A percentile compares a stretch with the other conserved stretches of the same genome.
These are phyloP conservation scores for Leptestheria dahalacensis DNA, from an alignment of 1,140 invertebrate genomes.

Conservation along the genomic window DNA sequence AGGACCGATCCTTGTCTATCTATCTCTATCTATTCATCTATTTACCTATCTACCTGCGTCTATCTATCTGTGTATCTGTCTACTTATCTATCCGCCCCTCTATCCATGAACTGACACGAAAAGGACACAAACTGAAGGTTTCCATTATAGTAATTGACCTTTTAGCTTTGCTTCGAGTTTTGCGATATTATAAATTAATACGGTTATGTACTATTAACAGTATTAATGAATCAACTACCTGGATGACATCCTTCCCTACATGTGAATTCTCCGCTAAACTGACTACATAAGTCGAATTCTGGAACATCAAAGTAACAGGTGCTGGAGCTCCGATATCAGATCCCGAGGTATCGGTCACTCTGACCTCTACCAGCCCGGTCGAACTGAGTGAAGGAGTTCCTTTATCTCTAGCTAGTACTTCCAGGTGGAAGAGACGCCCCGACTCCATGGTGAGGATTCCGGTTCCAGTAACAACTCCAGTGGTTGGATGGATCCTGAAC, in stretches of 20 bases:
- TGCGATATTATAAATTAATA: no score
- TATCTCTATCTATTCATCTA: no score
- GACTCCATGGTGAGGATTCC: conserved; percentile 62
- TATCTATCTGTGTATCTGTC: no score
- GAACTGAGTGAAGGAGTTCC: conserved; percentile 65
- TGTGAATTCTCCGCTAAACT: conserved; percentile 60
- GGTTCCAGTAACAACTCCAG: conserved; percentile 63
- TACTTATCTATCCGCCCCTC: no score
- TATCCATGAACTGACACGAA: no score
- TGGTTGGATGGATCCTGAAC: conserved; percentile 73
- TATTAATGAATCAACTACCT: no score
- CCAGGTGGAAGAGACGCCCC: conserved; percentile 59
- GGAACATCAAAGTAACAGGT: conserved; percentile 51
- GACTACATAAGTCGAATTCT: conserved; percentile 60
- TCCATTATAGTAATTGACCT: no score
- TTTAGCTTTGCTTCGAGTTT: no score
- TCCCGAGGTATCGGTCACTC: conserved; percentile 47
- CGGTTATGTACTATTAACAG: no score
- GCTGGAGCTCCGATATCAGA: conserved; percentile 29
- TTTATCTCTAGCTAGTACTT: conserved; percentile 71
- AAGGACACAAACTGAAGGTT: no score
- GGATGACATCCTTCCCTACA: conserved; percentile 50
- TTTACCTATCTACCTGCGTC: no score
- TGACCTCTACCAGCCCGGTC: conserved; percentile 63
- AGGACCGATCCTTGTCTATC: no score